Percentiles rank a stretch among this genome's conserved stretches.
phyloP scores from a whole-genome alignment of 2,113 vertebrate species.

The Mus musculus region GRCm39 chr12:28231501-28232000 shows the following conservation, averaged over 20 bases:
- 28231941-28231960: neutral
- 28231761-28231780: neutral
- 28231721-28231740: neutral
- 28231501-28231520: rapidly evolving
- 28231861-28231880: neutral
- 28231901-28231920: neutral
- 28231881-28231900: neutral
- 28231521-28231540: neutral
- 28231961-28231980: neutral
- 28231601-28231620: neutral
- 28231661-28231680: neutral
- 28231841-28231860: neutral
- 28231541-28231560: neutral
- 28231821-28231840: neutral
- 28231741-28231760: neutral
- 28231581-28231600: neutral
- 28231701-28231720: neutral
- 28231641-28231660: neutral
- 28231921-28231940: no score
- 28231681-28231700: neutral
- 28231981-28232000: no score
- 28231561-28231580: neutral
- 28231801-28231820: neutral
- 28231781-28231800: neutral
- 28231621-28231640: no score